Conservation (phyloP, 2,888 invertebrate genomes). For the Siphlonurus alternatus region DNA sequence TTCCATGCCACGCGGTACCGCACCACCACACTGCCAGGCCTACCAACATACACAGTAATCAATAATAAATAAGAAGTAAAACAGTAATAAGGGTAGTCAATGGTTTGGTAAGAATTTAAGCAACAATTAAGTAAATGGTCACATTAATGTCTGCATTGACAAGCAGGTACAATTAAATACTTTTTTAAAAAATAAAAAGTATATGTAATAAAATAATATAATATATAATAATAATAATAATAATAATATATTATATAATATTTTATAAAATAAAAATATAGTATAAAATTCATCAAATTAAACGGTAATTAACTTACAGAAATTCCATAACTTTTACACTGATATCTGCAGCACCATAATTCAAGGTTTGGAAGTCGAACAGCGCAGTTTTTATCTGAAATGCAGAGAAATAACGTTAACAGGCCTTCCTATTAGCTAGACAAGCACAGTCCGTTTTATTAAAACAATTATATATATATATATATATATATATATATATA, state of each 20-base stretch:
- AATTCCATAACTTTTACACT: slow-evolving; percentile 41
- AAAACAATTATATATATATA: neutral
- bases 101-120: no score
- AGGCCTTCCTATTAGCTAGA: no score
- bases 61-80: slow-evolving; percentile 1
- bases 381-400: slow-evolving; percentile 35
- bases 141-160: neutral
- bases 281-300: no score
- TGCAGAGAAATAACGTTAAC: no score
- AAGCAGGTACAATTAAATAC: no score
- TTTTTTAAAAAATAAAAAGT: no score
- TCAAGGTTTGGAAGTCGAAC: slow-evolving; percentile 33
- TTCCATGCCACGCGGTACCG: slow-evolving; percentile 49
- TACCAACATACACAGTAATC: slow-evolving; percentile 25
- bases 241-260: no score
- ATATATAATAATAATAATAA: no score
- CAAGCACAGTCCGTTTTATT: neutral
- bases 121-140: neutral
- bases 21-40: slow-evolving; percentile 45
- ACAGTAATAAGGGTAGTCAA: neutral
- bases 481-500: neutral
- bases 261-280: no score
- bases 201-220: no score
- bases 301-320: slow-evolving; percentile 41
- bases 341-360: slow-evolving; percentile 36